Evolutionary conservation across 1,140 invertebrate species (phyloP).

Genomic region (Meloidogyne exigua): DNA sequence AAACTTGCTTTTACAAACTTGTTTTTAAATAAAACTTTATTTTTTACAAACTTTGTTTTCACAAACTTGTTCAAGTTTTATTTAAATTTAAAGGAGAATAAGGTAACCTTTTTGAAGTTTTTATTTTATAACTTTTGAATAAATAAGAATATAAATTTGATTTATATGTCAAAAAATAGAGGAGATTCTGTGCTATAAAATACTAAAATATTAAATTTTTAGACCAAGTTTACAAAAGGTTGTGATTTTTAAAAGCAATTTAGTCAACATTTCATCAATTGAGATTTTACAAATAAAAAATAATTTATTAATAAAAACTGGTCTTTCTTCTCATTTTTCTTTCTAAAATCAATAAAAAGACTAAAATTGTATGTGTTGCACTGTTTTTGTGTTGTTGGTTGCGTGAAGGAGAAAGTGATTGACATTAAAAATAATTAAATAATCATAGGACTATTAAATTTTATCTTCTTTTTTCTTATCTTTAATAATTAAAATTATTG

Average conservation of each 20-base stretch:
- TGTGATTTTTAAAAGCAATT: background rate
- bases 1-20: background rate
- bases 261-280: background rate
- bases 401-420: no score
- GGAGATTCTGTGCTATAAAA: constrained; percentile 1
- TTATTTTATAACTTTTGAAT: background rate
- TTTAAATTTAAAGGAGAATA: background rate
- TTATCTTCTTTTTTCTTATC: no score
- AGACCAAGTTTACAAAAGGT: background rate
- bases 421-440: no score
- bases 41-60: no score
- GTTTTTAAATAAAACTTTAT: no score
- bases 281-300: background rate
- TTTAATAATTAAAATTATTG: no score
- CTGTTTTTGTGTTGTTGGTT: no score
- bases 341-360: background rate
- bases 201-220: background rate
- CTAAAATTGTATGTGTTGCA: background rate
- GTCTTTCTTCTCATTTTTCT: background rate
- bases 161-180: background rate
- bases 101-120: background rate
- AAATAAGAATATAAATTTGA: background rate
- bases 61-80: background rate
- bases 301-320: background rate
- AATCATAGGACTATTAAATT: no score